These are phyloP conservation scores for Camponotus floridanus DNA, from an alignment of 1,140 invertebrate genomes.

Conservation along the genomic window DNA sequence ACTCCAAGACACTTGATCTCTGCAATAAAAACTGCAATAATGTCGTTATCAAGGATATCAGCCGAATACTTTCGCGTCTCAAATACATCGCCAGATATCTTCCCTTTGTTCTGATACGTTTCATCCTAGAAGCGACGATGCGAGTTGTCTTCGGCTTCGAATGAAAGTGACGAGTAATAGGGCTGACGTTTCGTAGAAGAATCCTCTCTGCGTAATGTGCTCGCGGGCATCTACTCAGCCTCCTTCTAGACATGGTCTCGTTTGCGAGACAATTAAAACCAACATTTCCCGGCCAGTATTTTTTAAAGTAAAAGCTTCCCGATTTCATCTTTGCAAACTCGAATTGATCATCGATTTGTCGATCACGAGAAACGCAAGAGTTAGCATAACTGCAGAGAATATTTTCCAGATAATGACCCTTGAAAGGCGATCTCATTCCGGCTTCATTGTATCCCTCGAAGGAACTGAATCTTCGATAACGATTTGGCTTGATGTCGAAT, in stretches of 20 bases:
- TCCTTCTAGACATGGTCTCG: background rate
- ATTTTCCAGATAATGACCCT: conserved; percentile 14
- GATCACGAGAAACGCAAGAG: conserved; percentile 9
- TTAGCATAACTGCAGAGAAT: background rate
- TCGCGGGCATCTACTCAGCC: conserved; percentile 32
- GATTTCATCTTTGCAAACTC: conserved; percentile 25
- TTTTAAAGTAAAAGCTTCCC: conserved; percentile 47
- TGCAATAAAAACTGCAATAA: conserved; percentile 50
- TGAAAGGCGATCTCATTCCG: conserved; percentile 27
- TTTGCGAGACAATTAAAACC: background rate
- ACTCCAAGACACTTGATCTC: background rate
- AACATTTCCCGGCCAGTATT: conserved; percentile 13
- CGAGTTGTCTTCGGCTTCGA: background rate
- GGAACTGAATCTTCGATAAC: conserved; percentile 32
- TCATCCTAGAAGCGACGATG: background rate
- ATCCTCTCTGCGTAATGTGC: conserved; percentile 64
- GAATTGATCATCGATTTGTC: conserved; percentile 11
- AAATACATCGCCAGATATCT: conserved; percentile 41
- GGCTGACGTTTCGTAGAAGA: conserved; percentile 10
- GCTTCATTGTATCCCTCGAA: conserved; percentile 24
- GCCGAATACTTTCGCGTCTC: conserved; percentile 11
- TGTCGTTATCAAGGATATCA: conserved; percentile 31
- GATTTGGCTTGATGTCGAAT: conserved; percentile 29
- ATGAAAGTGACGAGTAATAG: conserved; percentile 28
- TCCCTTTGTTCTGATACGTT: conserved; percentile 22